Evolutionary conservation across 35 echinoderm and acorn worm species (phyloP).

Genomic region (Anneissia japonica): DNA sequence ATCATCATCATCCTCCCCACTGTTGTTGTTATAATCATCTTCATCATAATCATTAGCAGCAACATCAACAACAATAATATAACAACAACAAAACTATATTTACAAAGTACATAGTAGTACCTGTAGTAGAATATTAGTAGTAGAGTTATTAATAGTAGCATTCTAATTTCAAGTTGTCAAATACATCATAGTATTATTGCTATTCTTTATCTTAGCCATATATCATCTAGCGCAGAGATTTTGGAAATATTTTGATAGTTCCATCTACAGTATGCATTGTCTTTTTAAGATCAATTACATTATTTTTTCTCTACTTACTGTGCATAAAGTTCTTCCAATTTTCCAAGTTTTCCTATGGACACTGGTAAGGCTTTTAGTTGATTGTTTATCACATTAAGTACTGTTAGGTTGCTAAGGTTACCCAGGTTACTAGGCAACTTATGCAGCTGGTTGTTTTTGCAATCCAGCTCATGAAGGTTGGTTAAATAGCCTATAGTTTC

Average conservation of each 20-base stretch:
- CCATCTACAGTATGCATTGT: neutral
- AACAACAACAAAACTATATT: too few relatives aligned
- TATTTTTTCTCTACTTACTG: conserved; percentile 47
- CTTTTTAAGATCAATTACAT: too few relatives aligned
- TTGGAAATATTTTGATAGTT: too few relatives aligned
- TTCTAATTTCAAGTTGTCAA: too few relatives aligned
- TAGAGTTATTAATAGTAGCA: neutral
- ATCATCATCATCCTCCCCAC: too few relatives aligned
- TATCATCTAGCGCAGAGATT: too few relatives aligned
- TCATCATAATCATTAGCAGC: too few relatives aligned
- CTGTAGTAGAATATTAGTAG: neutral
- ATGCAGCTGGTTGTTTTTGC: conserved; percentile 89
- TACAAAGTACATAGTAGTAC: too few relatives aligned
- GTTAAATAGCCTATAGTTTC: conserved; percentile 76
- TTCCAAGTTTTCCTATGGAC: conserved; percentile 57
- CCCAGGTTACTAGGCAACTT: conserved; percentile 59
- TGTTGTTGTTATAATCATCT: too few relatives aligned
- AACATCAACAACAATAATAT: too few relatives aligned
- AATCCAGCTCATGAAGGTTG: conserved; percentile 80
- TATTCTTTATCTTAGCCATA: too few relatives aligned
- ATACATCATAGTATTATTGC: too few relatives aligned
- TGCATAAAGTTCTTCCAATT: conserved; percentile 82
- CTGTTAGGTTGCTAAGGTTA: conserved; percentile 45
- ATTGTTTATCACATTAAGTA: conserved; percentile 94
- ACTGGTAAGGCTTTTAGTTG: conserved; percentile 54